Evolutionary conservation across 2,797 vertebrate genomes (phyloP).

Genomic region (Lacerta bilineata): DNA sequence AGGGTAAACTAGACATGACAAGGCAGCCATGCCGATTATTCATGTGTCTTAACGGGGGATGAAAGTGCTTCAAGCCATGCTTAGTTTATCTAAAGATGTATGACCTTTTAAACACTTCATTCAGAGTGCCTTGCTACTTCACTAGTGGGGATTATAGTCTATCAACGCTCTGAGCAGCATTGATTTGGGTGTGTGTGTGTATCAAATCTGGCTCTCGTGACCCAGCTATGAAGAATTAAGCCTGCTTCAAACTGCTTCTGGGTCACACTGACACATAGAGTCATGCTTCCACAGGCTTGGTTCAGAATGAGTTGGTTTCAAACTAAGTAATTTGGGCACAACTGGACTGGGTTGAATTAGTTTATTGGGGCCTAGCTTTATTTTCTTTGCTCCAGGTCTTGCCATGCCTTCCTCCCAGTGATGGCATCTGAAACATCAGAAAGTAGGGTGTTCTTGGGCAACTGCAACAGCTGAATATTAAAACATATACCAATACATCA

Average conservation of each 20-base stretch:
- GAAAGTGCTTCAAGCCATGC: neutral
- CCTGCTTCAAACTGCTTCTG: neutral
- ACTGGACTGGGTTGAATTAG: neutral
- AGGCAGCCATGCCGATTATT: neutral
- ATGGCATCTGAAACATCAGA: neutral
- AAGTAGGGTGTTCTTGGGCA: neutral
- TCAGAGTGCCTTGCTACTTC: neutral
- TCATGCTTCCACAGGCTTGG: neutral
- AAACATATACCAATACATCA: neutral
- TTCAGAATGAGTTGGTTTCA: neutral
- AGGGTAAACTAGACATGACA: neutral
- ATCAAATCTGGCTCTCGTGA: neutral
- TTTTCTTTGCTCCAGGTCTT: neutral
- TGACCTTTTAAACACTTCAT: neutral
- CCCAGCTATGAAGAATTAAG: neutral
- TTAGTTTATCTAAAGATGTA: slow-evolving; percentile 1
- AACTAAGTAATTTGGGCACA: neutral
- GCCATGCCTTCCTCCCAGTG: neutral
- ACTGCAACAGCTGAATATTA: neutral
- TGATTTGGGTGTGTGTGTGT: neutral
- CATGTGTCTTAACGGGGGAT: neutral
- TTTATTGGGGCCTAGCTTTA: neutral
- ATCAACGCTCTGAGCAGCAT: neutral
- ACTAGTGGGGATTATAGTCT: slow-evolving; percentile 26
- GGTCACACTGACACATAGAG: neutral